Conservation (phyloP, 2,888 invertebrate genomes). For the Chrysolina americana region DNA sequence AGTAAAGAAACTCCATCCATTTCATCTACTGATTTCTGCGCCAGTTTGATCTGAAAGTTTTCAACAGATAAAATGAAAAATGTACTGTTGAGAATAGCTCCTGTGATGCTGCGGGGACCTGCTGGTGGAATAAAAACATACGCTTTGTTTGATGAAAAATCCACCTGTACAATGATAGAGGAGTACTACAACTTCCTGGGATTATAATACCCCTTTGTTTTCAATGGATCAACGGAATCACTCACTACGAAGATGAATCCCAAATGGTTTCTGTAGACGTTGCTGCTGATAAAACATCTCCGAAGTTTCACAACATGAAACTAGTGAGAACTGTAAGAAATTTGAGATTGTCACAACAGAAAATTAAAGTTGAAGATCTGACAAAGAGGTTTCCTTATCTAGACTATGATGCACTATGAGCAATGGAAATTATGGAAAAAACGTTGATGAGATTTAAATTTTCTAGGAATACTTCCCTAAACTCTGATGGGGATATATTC, state of each 20-base stretch:
- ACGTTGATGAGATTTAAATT: background rate
- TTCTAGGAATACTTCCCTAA: no score
- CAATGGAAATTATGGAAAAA: conserved; percentile 1
- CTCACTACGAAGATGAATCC: background rate
- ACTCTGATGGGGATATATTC: no score
- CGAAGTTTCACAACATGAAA: background rate
- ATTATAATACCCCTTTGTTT: background rate
- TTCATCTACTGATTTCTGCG: background rate
- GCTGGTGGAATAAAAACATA: no score
- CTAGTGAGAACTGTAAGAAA: background rate
- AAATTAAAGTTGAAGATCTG: background rate
- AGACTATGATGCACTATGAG: background rate
- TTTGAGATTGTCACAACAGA: background rate
- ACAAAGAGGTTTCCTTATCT: background rate
- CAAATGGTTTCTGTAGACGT: background rate
- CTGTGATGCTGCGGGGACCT: no score
- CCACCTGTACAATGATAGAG: no score
- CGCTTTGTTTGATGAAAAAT: no score
- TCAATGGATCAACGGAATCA: background rate
- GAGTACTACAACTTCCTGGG: no score
- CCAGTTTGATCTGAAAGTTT: background rate
- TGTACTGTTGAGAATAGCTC: no score
- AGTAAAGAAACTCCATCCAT: background rate
- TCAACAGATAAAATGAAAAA: no score
- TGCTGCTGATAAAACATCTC: background rate